Base-by-base conservation (phyloP, 1,140 invertebrate genomes). In the Macrocentrus cingulum region DNA sequence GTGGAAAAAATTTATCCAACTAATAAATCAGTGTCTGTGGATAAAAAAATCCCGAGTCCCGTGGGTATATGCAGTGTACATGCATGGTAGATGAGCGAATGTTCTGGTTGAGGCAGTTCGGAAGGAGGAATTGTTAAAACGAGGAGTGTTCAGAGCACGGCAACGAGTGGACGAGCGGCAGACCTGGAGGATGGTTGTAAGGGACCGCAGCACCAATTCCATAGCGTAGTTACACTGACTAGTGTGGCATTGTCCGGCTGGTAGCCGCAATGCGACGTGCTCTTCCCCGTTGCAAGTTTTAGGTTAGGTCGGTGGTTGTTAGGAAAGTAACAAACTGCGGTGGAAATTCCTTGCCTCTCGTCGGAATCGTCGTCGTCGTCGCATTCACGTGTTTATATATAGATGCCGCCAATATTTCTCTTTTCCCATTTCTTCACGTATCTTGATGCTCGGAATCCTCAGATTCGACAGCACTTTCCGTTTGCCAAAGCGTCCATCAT, bases 211-310 rank as follows among this genome's bases (percentile, higher is more conserved):
- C 56, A 61, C 62, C 62, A 65, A 69, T 67, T 70, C 61, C 64
- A 65, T 63, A 66, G 61, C 65, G 58, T 67, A 67, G 71, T 70
- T 69, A 69, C 66, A 60, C 42, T 42, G 54, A 44, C 63, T 57
- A 60, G 62, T 64, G 50, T 66, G 56, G 61, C 59, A 69, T 69
- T 72, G 67, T 70, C 66, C 67, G 49, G 51, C 62, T 65, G 56
- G 48, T 62, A 68, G 61, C 66, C 69, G 71, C 70, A 72, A 67
- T 72, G 70, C 70, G 71, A 72, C 70, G 68, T 69, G 63, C 65
- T 61, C 55, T 62, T 66, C 53, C 19, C 19, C 61, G 59, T 19
- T 61, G 49, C 58, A 65, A 69, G 54, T 66, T 67, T 65, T 66
- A 65, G 63, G 63, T 65, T 64, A 60, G 64, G 53, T 68, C 48